These are phyloP conservation scores for Lineus longissimus DNA, from an alignment of 1,140 invertebrate genomes.

Conservation along the genomic window DNA sequence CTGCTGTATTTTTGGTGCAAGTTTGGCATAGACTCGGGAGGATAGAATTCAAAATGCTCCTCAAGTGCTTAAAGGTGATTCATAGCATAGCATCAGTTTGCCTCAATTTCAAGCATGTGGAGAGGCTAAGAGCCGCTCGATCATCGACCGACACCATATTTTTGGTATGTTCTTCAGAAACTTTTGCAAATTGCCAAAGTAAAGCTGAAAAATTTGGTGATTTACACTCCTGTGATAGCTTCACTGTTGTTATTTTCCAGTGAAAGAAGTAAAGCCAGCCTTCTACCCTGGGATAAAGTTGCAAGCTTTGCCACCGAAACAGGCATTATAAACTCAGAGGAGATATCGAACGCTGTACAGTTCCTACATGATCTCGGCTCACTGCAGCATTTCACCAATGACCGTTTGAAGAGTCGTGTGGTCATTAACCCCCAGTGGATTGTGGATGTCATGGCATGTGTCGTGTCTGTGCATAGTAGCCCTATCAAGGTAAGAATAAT, in stretches of 20 bases:
- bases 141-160: too few relatives aligned
- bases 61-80: too few relatives aligned
- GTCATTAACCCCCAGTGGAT: constrained; percentile 55
- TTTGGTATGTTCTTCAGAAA: too few relatives aligned
- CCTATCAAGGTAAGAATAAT: constrained; percentile 38
- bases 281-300: constrained; percentile 35
- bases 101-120: too few relatives aligned
- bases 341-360: constrained; percentile 42
- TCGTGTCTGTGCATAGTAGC: constrained; percentile 47
- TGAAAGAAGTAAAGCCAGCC: constrained; percentile 27
- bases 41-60: too few relatives aligned
- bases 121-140: too few relatives aligned
- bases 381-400: constrained; percentile 50
- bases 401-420: constrained; percentile 39
- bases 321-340: constrained; percentile 46
- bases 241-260: constrained; percentile 24
- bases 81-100: too few relatives aligned
- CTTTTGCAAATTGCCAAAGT: too few relatives aligned
- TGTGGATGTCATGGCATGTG: constrained; percentile 51
- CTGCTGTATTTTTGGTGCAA: too few relatives aligned
- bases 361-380: constrained; percentile 52
- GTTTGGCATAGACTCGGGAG: too few relatives aligned
- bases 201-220: too few relatives aligned
- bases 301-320: constrained; percentile 33
- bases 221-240: not conserved